Conservation (phyloP, 2,888 invertebrate genomes). For the Thymelicus lineola region DNA sequence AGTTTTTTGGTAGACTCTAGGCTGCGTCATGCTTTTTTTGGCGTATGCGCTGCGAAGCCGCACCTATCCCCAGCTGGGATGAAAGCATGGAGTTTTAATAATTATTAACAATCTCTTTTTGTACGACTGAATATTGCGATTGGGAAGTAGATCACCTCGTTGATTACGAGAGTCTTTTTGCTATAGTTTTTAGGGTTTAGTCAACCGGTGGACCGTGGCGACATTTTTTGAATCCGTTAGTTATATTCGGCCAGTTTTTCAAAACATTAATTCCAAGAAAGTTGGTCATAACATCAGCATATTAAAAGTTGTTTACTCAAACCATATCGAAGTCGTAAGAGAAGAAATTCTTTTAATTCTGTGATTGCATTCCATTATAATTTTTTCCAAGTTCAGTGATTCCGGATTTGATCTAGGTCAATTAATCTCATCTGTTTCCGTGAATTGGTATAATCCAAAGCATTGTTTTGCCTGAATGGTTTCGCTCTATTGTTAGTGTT, state of each 20-base stretch:
- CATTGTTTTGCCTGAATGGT: conserved; percentile 19
- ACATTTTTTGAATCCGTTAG: conserved; percentile 61
- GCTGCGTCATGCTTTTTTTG: conserved; percentile 62
- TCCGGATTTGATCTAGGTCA: conserved; percentile 25
- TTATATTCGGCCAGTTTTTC: conserved; percentile 56
- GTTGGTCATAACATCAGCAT: conserved; percentile 32
- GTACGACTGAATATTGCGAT: conserved; percentile 76
- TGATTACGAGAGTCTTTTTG: conserved; percentile 80
- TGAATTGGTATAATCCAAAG: conserved; percentile 27
- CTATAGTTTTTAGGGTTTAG: conserved; percentile 67
- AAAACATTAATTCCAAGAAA: conserved; percentile 59
- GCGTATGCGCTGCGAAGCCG: conserved; percentile 51
- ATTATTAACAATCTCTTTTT: conserved; percentile 80
- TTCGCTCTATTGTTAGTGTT: conserved; percentile 7
- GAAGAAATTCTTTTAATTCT: conserved; percentile 23
- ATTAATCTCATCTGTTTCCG: conserved; percentile 24
- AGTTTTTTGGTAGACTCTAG: conserved; percentile 45
- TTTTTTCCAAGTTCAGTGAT: conserved; percentile 7
- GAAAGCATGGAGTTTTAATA: conserved; percentile 70
- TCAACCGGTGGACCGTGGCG: conserved; percentile 64
- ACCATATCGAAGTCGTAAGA: neutral
- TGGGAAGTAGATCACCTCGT: conserved; percentile 79
- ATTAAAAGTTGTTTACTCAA: conserved; percentile 2
- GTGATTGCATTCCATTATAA: conserved; percentile 2
- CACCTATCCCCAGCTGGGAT: conserved; percentile 66